phyloP scores from a whole-genome alignment of 2,888 invertebrate species.

The Argyra leucocephala region DNA sequence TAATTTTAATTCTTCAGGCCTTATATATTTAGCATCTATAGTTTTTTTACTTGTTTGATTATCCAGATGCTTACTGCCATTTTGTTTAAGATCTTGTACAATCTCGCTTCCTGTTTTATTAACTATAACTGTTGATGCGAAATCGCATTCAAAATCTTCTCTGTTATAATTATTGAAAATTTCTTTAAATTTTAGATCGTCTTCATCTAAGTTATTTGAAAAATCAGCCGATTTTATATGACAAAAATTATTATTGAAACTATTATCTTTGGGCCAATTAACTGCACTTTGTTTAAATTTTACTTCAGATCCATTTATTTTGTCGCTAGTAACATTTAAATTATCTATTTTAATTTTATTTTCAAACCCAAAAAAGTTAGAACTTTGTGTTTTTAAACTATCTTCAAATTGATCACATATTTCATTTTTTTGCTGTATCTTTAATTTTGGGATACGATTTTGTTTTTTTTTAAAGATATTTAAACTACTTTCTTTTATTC shows the following conservation, averaged over 20 bases:
- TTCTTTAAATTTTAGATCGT: not conserved
- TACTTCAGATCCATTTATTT: not conserved
- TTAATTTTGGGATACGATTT: no score
- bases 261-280: not conserved
- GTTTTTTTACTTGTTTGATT: not conserved
- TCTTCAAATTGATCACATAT: not conserved
- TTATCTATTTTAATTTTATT: not conserved
- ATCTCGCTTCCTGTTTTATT: no score
- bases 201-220: no score
- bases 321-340: not conserved
- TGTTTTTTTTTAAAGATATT: not conserved
- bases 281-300: not conserved
- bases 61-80: no score
- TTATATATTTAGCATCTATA: not conserved
- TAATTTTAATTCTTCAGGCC: not conserved
- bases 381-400: not conserved
- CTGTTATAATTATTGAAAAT: not conserved
- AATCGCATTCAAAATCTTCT: not conserved
- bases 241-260: not conserved
- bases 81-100: no score
- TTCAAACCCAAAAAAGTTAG: not conserved
- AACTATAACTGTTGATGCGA: no score
- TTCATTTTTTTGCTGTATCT: not conserved
- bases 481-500: not conserved
- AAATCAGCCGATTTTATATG: not conserved